These are phyloP conservation scores for Aphidius ervi DNA, from an alignment of 1,140 invertebrate genomes.

Conservation along the genomic window DNA sequence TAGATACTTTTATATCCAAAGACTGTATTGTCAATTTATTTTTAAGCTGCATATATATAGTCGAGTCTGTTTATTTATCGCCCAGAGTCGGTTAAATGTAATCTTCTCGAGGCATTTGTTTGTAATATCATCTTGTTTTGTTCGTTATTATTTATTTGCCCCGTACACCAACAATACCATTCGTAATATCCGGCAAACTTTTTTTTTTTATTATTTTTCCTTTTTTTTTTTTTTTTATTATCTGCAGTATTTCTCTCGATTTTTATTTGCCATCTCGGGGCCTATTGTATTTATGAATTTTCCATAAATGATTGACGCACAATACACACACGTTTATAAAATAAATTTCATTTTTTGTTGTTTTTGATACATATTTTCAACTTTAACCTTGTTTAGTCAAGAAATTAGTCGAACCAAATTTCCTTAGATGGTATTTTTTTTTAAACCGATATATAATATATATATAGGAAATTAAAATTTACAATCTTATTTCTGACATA, in stretches of 20 bases:
- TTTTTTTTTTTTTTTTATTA: conserved; percentile 12
- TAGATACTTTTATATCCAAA: no score
- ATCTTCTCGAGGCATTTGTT: conserved; percentile 32
- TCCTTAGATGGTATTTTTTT: conserved; percentile 1
- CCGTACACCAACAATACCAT: conserved; percentile 5
- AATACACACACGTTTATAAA: background rate
- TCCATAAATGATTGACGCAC: background rate
- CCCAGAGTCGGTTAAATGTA: conserved; percentile 39
- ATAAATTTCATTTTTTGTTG: background rate
- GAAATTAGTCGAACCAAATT: background rate
- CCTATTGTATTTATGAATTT: conserved; percentile 8
- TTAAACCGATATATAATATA: background rate
- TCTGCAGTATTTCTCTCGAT: background rate
- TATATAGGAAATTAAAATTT: background rate
- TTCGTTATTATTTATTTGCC: conserved; percentile 18
- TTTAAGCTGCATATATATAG: no score
- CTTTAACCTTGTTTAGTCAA: background rate
- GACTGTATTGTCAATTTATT: no score
- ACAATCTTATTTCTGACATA: no score
- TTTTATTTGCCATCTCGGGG: background rate
- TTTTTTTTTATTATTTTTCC: conserved; percentile 14
- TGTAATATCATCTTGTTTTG: conserved; percentile 23
- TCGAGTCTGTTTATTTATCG: conserved; percentile 27
- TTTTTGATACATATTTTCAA: background rate
- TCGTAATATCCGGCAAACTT: conserved; percentile 20